A percentile compares a stretch with the other conserved stretches of the same genome.
These are phyloP conservation scores for Lysandra coridon DNA, from an alignment of 2,888 invertebrate species.

Conservation along the genomic window DNA sequence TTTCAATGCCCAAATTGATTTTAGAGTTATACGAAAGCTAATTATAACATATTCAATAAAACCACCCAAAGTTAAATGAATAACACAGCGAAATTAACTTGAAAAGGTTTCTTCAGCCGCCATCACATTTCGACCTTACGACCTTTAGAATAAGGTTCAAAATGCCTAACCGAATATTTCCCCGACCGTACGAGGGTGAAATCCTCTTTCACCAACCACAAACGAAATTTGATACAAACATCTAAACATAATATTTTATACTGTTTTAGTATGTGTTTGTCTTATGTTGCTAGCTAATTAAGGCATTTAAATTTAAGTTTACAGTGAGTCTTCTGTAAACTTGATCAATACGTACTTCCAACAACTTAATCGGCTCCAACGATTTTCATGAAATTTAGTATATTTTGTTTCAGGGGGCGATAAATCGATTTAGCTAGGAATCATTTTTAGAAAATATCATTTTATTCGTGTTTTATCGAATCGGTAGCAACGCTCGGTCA, in stretches of 20 bases:
- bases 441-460: too few relatives aligned
- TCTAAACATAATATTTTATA: background rate
- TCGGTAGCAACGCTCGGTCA: too few relatives aligned
- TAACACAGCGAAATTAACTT: conserved; percentile 1
- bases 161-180: background rate
- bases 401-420: too few relatives aligned
- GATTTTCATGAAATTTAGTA: too few relatives aligned
- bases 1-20: background rate
- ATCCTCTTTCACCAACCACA: background rate
- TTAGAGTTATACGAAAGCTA: background rate
- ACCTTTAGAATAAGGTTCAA: background rate
- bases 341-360: too few relatives aligned
- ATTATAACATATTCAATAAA: conserved; percentile 1
- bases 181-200: background rate
- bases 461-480: too few relatives aligned
- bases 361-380: too few relatives aligned
- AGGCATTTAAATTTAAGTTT: background rate
- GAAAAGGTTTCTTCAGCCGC: background rate
- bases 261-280: background rate
- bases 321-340: too few relatives aligned
- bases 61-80: conserved; percentile 3
- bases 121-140: background rate
- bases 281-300: background rate
- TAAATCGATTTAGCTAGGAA: too few relatives aligned
- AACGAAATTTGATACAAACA: conserved; percentile 6